Evolutionary conservation across 92 coral and sea anemone species (phyloP).

Genomic region (Chrysogorgia sp.): DNA sequence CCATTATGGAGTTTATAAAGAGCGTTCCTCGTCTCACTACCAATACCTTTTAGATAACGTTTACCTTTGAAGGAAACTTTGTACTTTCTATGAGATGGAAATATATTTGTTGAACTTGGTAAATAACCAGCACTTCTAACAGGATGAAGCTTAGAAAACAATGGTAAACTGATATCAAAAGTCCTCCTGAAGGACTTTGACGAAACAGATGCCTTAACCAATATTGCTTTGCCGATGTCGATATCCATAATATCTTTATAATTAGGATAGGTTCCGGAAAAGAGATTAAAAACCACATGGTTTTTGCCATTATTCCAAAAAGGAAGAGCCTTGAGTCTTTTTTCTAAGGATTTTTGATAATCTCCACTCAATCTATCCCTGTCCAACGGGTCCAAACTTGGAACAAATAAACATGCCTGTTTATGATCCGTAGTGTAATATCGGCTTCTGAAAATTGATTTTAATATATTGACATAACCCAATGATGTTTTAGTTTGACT

Average conservation of each 20-base stretch:
- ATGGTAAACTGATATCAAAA: conserved; percentile 85
- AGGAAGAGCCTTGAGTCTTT: conserved; percentile 65
- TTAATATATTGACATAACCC: conserved; percentile 73
- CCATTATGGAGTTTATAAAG: conserved; percentile 90
- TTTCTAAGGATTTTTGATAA: conserved; percentile 62
- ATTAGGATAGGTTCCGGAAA: conserved; percentile 93
- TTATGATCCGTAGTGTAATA: conserved; percentile 79
- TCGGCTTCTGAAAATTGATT: conserved; percentile 77
- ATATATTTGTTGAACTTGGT: conserved; percentile 58
- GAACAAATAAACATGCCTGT: conserved; percentile 84
- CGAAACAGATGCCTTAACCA: conserved; percentile 87
- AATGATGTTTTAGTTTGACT: conserved; percentile 72
- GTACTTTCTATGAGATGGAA: conserved; percentile 77
- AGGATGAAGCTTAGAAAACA: conserved; percentile 78
- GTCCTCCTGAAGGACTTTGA: conserved; percentile 60
- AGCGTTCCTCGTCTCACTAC: conserved; percentile 90
- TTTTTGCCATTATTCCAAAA: conserved; percentile 84
- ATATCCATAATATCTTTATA: conserved; percentile 69
- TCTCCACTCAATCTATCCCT: conserved; percentile 76
- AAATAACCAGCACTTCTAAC: conserved; percentile 59
- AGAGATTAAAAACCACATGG: conserved; percentile 81
- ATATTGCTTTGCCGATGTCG: conserved; percentile 76
- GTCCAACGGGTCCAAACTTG: conserved; percentile 79
- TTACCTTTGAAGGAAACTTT: conserved; percentile 89
- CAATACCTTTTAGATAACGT: conserved; percentile 82